These are phyloP conservation scores for Salarias fasciatus DNA, from an alignment of 2,797 vertebrate genomes.

Conservation along the genomic window DNA sequence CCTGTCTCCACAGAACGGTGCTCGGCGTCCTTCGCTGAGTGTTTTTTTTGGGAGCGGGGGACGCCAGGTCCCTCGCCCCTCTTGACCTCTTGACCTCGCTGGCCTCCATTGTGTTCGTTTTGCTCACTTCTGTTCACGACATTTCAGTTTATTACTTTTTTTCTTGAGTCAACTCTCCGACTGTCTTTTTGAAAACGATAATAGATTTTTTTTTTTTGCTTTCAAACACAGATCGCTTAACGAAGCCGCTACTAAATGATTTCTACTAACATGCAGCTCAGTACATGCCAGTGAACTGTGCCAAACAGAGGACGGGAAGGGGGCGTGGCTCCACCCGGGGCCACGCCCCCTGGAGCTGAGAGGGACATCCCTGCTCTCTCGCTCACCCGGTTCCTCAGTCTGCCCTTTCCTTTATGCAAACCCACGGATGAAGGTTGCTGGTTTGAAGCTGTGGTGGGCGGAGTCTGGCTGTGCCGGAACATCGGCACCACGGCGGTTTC, in stretches of 20 bases:
- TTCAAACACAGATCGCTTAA: constrained; percentile 71
- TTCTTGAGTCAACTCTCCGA: constrained; percentile 42
- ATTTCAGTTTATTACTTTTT: constrained; percentile 49
- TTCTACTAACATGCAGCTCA: constrained; percentile 72
- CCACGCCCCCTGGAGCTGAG: too few species aligned
- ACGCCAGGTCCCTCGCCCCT: constrained; percentile 69
- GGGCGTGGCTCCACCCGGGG: constrained; percentile 37
- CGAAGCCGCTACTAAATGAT: constrained; percentile 64
- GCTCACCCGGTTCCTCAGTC: too few species aligned
- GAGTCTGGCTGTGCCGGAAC: too few species aligned
- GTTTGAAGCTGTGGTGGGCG: too few species aligned
- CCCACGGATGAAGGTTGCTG: too few species aligned
- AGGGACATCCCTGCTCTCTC: too few species aligned
- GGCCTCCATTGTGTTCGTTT: constrained; percentile 81
- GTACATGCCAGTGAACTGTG: constrained; percentile 67
- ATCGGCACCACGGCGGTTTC: too few species aligned
- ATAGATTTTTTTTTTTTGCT: constrained; percentile 49
- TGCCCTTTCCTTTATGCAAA: too few species aligned
- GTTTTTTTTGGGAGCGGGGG: constrained; percentile 71
- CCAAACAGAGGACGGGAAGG: constrained; percentile 65
- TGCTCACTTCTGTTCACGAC: constrained; percentile 77
- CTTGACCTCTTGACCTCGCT: too few species aligned
- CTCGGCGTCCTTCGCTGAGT: too few species aligned
- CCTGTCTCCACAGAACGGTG: constrained; percentile 41
- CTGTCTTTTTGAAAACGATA: constrained; percentile 37